Evolutionary conservation across 2,888 invertebrate species (phyloP).

Genomic region (Drosophila pseudotalamancana): DNA sequence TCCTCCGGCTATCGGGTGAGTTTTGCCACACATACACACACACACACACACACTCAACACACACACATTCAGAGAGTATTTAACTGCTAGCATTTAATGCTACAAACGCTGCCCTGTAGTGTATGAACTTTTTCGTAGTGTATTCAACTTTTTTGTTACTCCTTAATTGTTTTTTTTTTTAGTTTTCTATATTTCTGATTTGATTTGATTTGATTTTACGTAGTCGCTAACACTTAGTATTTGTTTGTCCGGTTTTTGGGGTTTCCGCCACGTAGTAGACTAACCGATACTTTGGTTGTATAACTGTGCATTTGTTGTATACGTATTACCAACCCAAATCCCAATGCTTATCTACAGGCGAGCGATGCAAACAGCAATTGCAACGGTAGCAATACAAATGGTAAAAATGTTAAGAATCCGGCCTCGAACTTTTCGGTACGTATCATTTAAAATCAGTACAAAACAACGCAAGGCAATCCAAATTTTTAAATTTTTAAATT

Average conservation of each 20-base stretch:
- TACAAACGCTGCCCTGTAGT: no score
- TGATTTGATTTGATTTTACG: slow-evolving; percentile 19
- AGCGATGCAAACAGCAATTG: slow-evolving; percentile 84
- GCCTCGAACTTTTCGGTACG: slow-evolving; percentile 85
- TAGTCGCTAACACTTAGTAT: slow-evolving; percentile 31
- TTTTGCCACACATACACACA: no score
- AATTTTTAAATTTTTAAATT: background rate
- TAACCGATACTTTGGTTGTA: slow-evolving; percentile 58
- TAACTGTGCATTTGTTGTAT: slow-evolving; percentile 42
- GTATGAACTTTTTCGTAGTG: no score
- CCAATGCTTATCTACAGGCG: slow-evolving; percentile 84
- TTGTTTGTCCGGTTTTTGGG: slow-evolving; percentile 25
- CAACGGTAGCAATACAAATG: slow-evolving; percentile 78
- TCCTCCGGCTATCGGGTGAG: slow-evolving; percentile 97
- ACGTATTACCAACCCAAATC: slow-evolving; percentile 81
- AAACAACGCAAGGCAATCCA: slow-evolving; percentile 43
- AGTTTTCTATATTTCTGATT: slow-evolving; percentile 16
- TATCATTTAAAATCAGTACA: slow-evolving; percentile 85
- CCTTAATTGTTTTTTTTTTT: background rate
- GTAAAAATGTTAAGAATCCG: slow-evolving; percentile 85
- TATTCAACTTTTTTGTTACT: background rate
- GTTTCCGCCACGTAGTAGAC: slow-evolving; percentile 45
- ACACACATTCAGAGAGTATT: no score
- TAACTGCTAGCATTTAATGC: no score
- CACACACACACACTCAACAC: no score